A percentile compares a stretch with the other conserved stretches of the same genome.
Conservation (phyloP, 2,113 vertebrate genomes). For the Pteruthius melanotis region DNA sequence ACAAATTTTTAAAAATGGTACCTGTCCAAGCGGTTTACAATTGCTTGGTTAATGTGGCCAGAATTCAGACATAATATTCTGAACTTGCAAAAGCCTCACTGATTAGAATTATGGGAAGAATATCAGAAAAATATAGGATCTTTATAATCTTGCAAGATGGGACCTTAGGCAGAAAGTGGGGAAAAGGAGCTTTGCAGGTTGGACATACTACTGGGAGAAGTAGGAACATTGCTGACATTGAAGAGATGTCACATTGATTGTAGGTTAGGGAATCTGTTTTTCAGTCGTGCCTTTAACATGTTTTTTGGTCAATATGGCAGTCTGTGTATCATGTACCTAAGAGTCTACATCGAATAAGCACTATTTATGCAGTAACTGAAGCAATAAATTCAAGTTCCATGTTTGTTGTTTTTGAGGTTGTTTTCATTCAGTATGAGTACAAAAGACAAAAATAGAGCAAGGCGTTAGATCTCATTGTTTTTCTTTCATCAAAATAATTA, state of each 20-base stretch:
- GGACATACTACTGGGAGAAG: not conserved
- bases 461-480: not conserved
- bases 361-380: not conserved
- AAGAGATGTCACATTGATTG: not conserved
- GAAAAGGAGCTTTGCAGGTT: not conserved
- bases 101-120: not conserved
- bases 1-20: not conserved
- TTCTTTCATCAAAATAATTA: not conserved
- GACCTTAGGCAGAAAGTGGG: not conserved
- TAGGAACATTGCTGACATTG: not conserved
- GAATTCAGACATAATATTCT: not conserved
- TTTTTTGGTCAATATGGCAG: not conserved
- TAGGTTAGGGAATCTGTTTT: not conserved
- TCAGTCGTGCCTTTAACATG: not conserved
- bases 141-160: not conserved
- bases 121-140: not conserved
- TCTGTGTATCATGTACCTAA: fast-evolving
- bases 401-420: not conserved
- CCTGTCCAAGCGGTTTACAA: not conserved
- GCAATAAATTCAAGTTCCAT: not conserved
- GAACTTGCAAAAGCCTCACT: not conserved
- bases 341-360: not conserved
- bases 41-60: not conserved
- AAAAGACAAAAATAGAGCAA: not conserved
- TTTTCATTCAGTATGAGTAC: not conserved